Percentiles rank a stretch among this genome's conserved stretches.
Evolutionary conservation across 2,888 invertebrate species (phyloP).

Genomic region (Actias luna): DNA sequence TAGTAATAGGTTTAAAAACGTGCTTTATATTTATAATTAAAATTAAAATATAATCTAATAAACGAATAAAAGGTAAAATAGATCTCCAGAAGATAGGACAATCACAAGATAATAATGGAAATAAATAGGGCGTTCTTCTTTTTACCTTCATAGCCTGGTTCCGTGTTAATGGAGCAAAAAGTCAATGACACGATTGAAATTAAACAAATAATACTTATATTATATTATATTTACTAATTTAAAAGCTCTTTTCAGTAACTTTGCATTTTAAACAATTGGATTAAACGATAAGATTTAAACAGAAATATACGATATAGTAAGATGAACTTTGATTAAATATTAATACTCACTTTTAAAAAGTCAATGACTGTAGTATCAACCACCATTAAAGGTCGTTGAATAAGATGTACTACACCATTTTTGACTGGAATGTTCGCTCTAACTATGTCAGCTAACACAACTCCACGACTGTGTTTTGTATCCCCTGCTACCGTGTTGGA

Average conservation of each 20-base stretch:
- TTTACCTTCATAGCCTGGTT: slow-evolving; percentile 81
- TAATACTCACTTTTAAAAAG: slow-evolving; percentile 87
- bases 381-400: slow-evolving; percentile 94
- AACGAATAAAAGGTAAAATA: slow-evolving; percentile 38
- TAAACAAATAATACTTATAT: not conserved
- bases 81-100: slow-evolving; percentile 50
- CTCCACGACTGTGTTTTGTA: slow-evolving; percentile 89
- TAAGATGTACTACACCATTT: slow-evolving; percentile 96
- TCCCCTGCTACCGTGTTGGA: slow-evolving; percentile 92
- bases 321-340: not conserved
- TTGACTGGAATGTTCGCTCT: slow-evolving; percentile 94
- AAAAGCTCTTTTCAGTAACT: not conserved
- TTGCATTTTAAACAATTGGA: not conserved
- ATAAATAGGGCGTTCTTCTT: slow-evolving; percentile 50
- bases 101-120: slow-evolving; percentile 58
- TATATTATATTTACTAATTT: not conserved
- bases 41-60: slow-evolving; percentile 30
- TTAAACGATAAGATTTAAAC: not conserved
- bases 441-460: slow-evolving; percentile 93
- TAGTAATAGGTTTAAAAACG: slow-evolving; percentile 39
- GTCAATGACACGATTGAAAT: slow-evolving; percentile 53
- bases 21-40: slow-evolving; percentile 47
- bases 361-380: slow-evolving; percentile 93
- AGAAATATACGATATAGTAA: not conserved
- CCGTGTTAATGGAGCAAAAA: slow-evolving; percentile 75